phyloP scores from a whole-genome alignment of 64 coral and sea anemone genomes.

The Pocillopora verrucosa region DNA sequence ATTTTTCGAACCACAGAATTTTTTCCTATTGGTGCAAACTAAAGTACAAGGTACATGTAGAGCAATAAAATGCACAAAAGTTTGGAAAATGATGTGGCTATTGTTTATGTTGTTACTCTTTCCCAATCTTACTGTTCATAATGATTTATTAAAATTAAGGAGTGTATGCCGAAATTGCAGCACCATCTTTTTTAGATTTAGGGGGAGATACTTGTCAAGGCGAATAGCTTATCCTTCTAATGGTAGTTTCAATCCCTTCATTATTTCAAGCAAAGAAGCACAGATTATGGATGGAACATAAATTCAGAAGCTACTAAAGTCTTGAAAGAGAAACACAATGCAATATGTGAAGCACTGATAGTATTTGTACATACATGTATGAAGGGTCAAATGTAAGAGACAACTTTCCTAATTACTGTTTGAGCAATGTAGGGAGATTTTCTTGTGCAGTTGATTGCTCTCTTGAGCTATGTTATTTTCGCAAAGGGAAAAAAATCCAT shows the following conservation, averaged over 20 bases:
- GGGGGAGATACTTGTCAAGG: no score
- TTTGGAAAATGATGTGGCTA: no score
- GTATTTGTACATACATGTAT: slow-evolving; percentile 22
- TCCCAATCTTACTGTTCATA: no score
- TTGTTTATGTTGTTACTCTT: no score
- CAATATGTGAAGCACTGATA: no score
- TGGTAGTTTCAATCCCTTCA: no score
- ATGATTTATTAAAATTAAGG: no score
- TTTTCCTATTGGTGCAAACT: slow-evolving; percentile 48
- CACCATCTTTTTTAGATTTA: no score
- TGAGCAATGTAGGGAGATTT: slow-evolving; percentile 51
- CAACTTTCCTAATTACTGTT: slow-evolving; percentile 55
- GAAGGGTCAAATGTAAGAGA: slow-evolving; percentile 46
- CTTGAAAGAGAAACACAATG: slow-evolving; percentile 38
- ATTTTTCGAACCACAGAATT: slow-evolving; percentile 42
- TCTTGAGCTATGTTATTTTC: slow-evolving; percentile 42
- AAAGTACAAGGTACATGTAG: slow-evolving; percentile 48
- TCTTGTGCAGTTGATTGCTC: slow-evolving; percentile 68
- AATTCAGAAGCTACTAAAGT: slow-evolving; percentile 47
- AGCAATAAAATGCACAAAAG: slow-evolving; percentile 43
- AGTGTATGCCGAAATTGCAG: no score
- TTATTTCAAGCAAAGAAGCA: no score
- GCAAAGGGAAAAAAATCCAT: no score
- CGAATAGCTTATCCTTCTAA: slow-evolving; percentile 41
- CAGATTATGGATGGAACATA: no score